A percentile compares a stretch with the other conserved stretches of the same genome.
Evolutionary conservation across 2,113 vertebrate species (phyloP).

Genomic region (Hyaena hyaena): DNA sequence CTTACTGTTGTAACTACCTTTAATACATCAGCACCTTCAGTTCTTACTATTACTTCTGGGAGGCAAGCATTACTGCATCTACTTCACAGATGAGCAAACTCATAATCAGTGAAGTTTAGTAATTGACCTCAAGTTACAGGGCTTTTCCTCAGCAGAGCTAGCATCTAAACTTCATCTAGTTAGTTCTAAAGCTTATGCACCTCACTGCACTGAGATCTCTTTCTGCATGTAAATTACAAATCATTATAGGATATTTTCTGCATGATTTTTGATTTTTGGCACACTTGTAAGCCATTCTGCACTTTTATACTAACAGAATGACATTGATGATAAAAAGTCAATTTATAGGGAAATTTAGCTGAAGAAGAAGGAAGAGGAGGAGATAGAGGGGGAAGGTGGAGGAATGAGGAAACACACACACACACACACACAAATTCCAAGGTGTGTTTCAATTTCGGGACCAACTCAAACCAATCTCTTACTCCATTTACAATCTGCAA

Average conservation of each 20-base stretch:
- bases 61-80: not conserved
- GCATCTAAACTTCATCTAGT: not conserved
- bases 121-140: not conserved
- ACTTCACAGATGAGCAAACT: not conserved
- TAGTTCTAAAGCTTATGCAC: not conserved
- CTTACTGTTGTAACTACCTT: not conserved
- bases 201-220: not conserved
- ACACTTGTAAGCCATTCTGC: not conserved
- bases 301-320: constrained; percentile 45
- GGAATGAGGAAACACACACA: not conserved
- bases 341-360: not conserved
- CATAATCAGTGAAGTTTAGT: not conserved
- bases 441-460: not conserved
- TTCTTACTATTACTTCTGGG: not conserved
- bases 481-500: not conserved
- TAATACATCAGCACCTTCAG: not conserved
- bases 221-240: not conserved
- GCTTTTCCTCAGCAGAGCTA: not conserved
- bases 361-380: not conserved
- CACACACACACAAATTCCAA: not conserved
- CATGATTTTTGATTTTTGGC: constrained; percentile 20
- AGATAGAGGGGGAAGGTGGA: not conserved
- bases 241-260: constrained; percentile 22
- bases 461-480: not conserved
- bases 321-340: constrained; percentile 28